Evolutionary conservation across 1,140 invertebrate species (phyloP).

Genomic region (Condylostylus longicornis): DNA sequence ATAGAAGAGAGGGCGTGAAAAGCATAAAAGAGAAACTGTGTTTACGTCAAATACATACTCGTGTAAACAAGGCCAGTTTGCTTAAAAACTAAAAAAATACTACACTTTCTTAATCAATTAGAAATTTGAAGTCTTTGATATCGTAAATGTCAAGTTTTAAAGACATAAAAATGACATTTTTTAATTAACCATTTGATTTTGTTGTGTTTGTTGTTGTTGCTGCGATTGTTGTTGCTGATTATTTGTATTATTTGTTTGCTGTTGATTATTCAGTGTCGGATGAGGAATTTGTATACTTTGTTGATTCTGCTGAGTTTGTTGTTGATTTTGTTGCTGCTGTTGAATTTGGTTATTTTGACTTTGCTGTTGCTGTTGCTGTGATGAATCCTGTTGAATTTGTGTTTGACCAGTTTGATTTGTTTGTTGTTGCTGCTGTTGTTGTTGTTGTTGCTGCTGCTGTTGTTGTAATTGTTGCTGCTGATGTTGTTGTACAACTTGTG

Average conservation of each 20-base stretch:
- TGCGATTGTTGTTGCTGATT: conserved; percentile 17
- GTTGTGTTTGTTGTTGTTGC: conserved; percentile 4
- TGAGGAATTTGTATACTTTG: conserved; percentile 8
- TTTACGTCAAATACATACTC: too few species aligned
- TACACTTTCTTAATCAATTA: too few species aligned
- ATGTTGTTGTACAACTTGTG: conserved; percentile 19
- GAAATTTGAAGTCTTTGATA: too few species aligned
- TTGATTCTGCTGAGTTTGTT: conserved; percentile 10
- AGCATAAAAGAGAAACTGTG: too few species aligned
- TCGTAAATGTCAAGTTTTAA: too few species aligned
- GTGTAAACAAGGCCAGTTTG: too few species aligned
- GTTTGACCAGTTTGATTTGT: not conserved
- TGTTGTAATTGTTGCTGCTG: conserved; percentile 15
- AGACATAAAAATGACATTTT: too few species aligned
- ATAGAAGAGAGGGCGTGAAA: too few species aligned
- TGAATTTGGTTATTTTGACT: conserved; percentile 13
- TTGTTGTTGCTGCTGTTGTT: conserved; percentile 19
- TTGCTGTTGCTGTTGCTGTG: conserved; percentile 17
- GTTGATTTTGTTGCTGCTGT: conserved; percentile 15
- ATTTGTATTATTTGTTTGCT: conserved; percentile 11
- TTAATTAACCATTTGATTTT: too few species aligned
- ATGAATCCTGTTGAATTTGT: conserved; percentile 18
- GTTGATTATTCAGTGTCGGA: conserved; percentile 14
- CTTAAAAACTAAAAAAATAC: too few species aligned
- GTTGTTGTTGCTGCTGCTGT: conserved; percentile 14